Percentiles rank a stretch among this genome's conserved stretches.
These are phyloP conservation scores for Speoplatyrhinus poulsoni DNA, from an alignment of 2,113 vertebrate genomes.

Conservation along the genomic window DNA sequence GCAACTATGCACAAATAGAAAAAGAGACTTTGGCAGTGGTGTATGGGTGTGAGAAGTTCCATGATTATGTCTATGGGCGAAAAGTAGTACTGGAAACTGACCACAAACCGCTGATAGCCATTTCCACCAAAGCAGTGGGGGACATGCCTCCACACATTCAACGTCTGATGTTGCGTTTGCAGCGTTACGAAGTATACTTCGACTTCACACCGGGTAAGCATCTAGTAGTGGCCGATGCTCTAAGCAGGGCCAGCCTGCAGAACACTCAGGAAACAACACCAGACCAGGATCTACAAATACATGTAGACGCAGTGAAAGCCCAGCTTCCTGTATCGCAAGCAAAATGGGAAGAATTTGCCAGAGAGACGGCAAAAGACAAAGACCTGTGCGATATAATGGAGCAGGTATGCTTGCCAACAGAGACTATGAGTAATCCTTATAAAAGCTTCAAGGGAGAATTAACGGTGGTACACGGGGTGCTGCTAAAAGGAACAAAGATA, in stretches of 20 bases:
- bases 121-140: background rate
- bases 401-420: background rate
- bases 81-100: background rate
- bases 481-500: slow-evolving; percentile 10
- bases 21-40: background rate
- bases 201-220: background rate
- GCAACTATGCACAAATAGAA: background rate
- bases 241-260: background rate
- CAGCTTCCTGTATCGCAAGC: background rate
- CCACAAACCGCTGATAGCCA: background rate
- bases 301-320: background rate
- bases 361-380: background rate
- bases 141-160: background rate
- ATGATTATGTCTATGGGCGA: background rate
- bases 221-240: background rate
- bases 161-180: background rate
- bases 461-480: background rate
- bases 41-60: slow-evolving; percentile 1
- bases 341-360: background rate
- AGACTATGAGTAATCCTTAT: background rate
- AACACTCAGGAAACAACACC: background rate
- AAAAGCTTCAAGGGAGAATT: background rate
- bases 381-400: background rate
- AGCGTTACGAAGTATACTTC: background rate
- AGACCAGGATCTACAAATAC: background rate